Evolutionary conservation across 2,113 vertebrate genomes (phyloP).

Genomic region (Erythrocercus mccallii): DNA sequence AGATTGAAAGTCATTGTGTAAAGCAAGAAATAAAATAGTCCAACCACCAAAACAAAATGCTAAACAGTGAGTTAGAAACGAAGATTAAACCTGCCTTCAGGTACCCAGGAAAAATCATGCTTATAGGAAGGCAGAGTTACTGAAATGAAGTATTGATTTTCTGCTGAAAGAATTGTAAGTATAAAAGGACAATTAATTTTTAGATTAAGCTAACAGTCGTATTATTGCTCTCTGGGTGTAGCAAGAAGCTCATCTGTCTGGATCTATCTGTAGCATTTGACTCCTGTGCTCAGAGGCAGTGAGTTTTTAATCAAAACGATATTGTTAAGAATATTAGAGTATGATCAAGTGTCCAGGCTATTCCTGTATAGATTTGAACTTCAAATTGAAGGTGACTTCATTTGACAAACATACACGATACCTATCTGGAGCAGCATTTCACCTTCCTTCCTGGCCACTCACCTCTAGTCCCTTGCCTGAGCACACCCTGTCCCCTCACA

Average conservation of each 20-base stretch:
- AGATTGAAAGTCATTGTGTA: neutral
- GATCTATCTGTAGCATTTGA: neutral
- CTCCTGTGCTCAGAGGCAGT: neutral
- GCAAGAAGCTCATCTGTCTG: neutral
- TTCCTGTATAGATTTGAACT: constrained; percentile 3
- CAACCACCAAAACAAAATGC: neutral
- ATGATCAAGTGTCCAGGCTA: neutral
- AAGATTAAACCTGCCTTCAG: neutral
- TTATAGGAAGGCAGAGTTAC: neutral
- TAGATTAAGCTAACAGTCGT: neutral
- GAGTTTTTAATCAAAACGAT: neutral
- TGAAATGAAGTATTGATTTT: constrained; percentile 42
- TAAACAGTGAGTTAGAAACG: neutral
- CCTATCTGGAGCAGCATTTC: neutral
- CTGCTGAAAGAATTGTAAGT: neutral
- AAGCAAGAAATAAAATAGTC: neutral
- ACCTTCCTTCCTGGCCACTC: neutral
- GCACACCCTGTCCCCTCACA: neutral
- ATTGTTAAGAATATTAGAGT: neutral
- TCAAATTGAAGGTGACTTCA: neutral
- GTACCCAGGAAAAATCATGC: neutral
- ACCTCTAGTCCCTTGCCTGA: neutral
- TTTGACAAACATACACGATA: neutral
- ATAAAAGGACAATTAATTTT: constrained; percentile 47
- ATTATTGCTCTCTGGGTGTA: constrained; percentile 4